These are phyloP conservation scores for Gambusia yucatana DNA, from an alignment of 2,797 vertebrate species.

Conservation along the genomic window DNA sequence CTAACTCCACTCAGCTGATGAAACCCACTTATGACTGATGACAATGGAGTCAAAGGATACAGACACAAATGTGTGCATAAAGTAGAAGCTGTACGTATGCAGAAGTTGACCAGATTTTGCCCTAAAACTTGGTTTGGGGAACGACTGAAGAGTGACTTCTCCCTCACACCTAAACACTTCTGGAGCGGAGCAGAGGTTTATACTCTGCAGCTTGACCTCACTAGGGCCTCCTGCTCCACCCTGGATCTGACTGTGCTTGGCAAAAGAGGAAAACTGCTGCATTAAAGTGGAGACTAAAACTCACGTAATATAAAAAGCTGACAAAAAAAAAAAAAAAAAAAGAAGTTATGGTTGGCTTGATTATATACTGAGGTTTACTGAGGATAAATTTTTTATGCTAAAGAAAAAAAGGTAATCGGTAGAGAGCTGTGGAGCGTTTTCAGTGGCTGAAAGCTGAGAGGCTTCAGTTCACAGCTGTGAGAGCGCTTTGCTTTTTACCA, in stretches of 20 bases:
- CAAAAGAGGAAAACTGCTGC: background rate
- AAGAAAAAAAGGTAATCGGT: background rate
- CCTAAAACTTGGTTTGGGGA: background rate
- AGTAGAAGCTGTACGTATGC: background rate
- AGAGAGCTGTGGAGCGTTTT: too few species aligned
- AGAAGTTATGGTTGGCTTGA: background rate
- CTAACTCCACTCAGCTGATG: slow-evolving; percentile 34
- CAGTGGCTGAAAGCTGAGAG: background rate
- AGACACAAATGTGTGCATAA: slow-evolving; percentile 5
- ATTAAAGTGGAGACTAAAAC: background rate
- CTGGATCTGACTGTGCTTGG: background rate
- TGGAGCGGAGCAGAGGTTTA: background rate
- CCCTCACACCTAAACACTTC: background rate
- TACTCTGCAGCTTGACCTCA: background rate
- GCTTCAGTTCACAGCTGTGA: background rate
- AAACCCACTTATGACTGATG: slow-evolving; percentile 40
- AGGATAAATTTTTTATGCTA: background rate
- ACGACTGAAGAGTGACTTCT: background rate
- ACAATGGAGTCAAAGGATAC: slow-evolving; percentile 13
- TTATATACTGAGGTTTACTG: background rate
- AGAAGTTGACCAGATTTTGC: background rate
- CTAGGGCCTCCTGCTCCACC: background rate
- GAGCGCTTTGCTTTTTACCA: background rate
- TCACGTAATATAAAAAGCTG: background rate
- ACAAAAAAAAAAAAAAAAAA: background rate